A percentile compares a stretch with the other conserved stretches of the same genome.
Evolutionary conservation across 2,797 vertebrate genomes (phyloP).

Genomic region (Catamblyrhynchus diadema): DNA sequence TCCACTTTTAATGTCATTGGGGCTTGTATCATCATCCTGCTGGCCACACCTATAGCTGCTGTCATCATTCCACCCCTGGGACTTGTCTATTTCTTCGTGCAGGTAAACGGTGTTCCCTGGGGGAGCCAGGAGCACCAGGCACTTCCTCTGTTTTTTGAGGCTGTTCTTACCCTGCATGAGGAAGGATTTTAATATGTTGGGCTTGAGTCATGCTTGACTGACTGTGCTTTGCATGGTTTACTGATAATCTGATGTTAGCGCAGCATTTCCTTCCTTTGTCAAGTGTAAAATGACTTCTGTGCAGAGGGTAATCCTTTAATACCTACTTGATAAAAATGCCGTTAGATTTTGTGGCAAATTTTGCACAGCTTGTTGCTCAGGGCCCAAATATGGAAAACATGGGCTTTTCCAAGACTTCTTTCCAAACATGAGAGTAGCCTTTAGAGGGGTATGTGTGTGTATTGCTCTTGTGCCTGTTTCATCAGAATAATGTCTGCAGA

Average conservation of each 20-base stretch:
- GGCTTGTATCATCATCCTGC: constrained; percentile 85
- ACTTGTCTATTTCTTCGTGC: constrained; percentile 90
- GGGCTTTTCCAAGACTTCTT: neutral
- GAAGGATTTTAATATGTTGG: neutral
- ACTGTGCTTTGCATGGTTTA: neutral
- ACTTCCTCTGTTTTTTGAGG: neutral
- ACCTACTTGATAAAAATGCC: neutral
- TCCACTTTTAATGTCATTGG: constrained; percentile 89
- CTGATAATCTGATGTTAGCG: neutral
- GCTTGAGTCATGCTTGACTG: neutral
- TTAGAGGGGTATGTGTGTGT: neutral
- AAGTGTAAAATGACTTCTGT: neutral
- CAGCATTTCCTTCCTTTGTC: neutral
- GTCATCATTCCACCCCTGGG: constrained; percentile 88
- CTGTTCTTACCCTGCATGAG: neutral
- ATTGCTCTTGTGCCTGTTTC: neutral
- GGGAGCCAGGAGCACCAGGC: neutral
- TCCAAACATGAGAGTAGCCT: neutral
- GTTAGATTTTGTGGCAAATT: neutral
- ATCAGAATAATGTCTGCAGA: neutral
- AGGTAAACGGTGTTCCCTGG: constrained; percentile 74
- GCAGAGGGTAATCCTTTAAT: neutral
- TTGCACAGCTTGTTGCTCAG: neutral
- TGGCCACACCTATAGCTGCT: constrained; percentile 87
- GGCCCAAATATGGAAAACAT: neutral